These are phyloP conservation scores for Tipula unca DNA, from an alignment of 2,888 invertebrate genomes.

Conservation along the genomic window DNA sequence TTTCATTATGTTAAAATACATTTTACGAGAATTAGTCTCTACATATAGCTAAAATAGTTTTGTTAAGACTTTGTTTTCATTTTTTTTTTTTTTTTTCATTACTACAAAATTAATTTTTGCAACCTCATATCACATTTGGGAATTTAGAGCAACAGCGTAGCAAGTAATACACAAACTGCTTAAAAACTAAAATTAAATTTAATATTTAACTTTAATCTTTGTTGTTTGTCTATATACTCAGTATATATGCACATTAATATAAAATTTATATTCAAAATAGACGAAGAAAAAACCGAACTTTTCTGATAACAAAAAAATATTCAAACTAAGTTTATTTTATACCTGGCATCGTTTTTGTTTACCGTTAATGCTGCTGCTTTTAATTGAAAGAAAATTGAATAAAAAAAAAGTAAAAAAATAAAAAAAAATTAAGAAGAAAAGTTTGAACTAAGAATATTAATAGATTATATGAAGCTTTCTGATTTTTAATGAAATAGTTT, in stretches of 20 bases:
- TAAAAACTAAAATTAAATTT: not conserved
- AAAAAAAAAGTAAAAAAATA: too few species aligned
- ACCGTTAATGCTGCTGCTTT: not conserved
- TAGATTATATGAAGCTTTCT: not conserved
- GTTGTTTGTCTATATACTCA: not conserved
- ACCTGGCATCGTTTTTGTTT: not conserved
- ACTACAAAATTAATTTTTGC: not conserved
- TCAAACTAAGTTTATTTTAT: not conserved
- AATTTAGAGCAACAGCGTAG: not conserved
- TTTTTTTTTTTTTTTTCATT: not conserved
- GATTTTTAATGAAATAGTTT: conserved; percentile 9
- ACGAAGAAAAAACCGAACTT: not conserved
- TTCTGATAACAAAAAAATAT: not conserved
- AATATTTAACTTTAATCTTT: not conserved
- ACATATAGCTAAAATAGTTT: not conserved
- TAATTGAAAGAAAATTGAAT: not conserved
- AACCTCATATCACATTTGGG: not conserved
- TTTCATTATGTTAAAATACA: not conserved
- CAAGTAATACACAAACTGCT: not conserved
- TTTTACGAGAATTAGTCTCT: not conserved
- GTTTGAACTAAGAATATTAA: not conserved
- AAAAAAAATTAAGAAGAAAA: too few species aligned
- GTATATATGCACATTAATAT: too few species aligned
- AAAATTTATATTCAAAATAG: not conserved
- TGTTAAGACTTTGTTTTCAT: not conserved